phyloP scores from a whole-genome alignment of 2,888 invertebrate genomes.

The Lithophane ornitopus region DNA sequence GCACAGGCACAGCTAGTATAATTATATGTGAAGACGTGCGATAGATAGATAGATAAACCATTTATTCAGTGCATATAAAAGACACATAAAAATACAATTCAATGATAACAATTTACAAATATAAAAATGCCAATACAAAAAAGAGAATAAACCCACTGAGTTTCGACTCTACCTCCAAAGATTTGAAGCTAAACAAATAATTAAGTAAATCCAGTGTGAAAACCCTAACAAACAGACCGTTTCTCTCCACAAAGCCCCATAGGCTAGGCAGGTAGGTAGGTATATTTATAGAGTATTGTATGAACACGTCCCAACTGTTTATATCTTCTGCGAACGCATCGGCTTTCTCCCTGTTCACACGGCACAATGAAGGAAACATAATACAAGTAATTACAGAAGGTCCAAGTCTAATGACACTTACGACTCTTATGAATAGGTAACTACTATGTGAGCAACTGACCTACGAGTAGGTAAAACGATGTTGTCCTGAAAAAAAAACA shows the following conservation, averaged over 20 bases:
- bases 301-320: slow-evolving; percentile 64
- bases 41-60: too few species aligned
- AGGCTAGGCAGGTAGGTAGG: slow-evolving; percentile 10
- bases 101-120: too few species aligned
- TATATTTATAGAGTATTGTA: slow-evolving; percentile 60
- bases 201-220: slow-evolving; percentile 16
- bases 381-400: slow-evolving; percentile 24
- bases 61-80: too few species aligned
- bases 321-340: slow-evolving; percentile 68
- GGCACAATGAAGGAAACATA: slow-evolving; percentile 62
- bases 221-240: slow-evolving; percentile 34
- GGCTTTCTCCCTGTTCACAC: slow-evolving; percentile 74
- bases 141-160: too few species aligned
- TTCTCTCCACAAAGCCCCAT: slow-evolving; percentile 45
- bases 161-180: background rate
- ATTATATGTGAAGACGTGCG: too few species aligned
- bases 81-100: too few species aligned
- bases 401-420: background rate
- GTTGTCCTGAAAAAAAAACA: background rate
- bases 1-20: too few species aligned
- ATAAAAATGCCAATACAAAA: too few species aligned
- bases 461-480: background rate
- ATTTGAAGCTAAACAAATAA: slow-evolving; percentile 16
- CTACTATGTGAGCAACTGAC: background rate
- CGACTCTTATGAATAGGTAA: background rate